Conservation (phyloP, 2,888 invertebrate genomes). For the Diabrotica balteata region DNA sequence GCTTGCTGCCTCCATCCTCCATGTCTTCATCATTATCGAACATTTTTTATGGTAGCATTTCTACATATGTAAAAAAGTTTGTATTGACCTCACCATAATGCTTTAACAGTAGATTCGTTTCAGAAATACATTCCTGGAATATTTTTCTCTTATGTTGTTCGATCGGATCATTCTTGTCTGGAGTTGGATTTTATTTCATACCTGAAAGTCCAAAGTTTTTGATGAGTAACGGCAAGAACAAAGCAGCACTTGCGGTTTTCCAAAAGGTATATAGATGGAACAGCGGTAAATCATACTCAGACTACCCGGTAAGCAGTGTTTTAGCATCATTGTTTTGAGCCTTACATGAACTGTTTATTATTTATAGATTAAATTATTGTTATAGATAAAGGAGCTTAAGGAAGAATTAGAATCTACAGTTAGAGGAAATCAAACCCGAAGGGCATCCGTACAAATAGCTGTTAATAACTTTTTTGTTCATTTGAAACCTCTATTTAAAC, state of each 20-base stretch:
- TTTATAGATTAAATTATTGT: constrained; percentile 19
- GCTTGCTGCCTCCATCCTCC: too few relatives aligned
- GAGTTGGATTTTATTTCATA: constrained; percentile 65
- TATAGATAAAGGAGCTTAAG: constrained; percentile 55
- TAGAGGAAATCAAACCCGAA: constrained; percentile 18
- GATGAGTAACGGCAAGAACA: constrained; percentile 71
- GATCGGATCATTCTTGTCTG: constrained; percentile 72
- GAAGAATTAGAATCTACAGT: constrained; percentile 47
- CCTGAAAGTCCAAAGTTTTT: constrained; percentile 84
- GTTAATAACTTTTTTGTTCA: constrained; percentile 1
- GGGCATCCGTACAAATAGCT: neutral
- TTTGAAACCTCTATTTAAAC: constrained; percentile 70
- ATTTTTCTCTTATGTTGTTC: constrained; percentile 67
- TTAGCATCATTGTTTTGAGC: neutral
- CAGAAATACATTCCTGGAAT: constrained; percentile 69
- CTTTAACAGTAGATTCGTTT: too few relatives aligned
- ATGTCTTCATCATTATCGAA: too few relatives aligned
- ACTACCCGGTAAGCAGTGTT: constrained; percentile 68
- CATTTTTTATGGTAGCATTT: too few relatives aligned
- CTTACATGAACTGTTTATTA: neutral
- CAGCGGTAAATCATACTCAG: constrained; percentile 64
- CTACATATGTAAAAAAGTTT: too few relatives aligned
- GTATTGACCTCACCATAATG: too few relatives aligned
- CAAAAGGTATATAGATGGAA: constrained; percentile 71
- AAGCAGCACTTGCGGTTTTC: constrained; percentile 71